Base-by-base conservation (phyloP, 1,140 invertebrate species). In the Pentalonia nigronervosa region DNA sequence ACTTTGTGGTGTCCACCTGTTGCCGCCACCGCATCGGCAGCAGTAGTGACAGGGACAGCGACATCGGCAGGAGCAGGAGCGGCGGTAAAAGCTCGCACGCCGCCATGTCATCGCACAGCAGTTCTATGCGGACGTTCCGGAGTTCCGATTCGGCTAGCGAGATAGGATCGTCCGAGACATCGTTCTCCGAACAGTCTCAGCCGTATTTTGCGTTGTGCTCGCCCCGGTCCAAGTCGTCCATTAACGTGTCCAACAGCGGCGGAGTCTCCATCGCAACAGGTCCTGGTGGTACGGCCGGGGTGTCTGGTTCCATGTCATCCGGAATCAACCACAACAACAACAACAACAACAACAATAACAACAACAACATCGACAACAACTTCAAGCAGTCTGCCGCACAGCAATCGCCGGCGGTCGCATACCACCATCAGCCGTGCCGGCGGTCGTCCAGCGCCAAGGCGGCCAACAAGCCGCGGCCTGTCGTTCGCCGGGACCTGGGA, bases 141-240 rank as follows among this genome's bases (percentile, higher is more conserved):
- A 92, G 91, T 84, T 92, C 91, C 30, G 91, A 92, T 30, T 92
- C 91, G 48, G 67, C 91, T 1, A 92, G 91, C 47, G 91, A 92
- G 36, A 81, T 92, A 21, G 91, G 91, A 30, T 92, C 91, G n/a
- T 81, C 91, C 76, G 91, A 92, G 47, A 92, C 91, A 9, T 92
- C 91, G 34, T 92, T 92, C 20, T 92, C 91, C 47, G 91, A 92
- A 92, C 60, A 6, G 7, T 83, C 90, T 20, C 90, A 92, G 20
- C 91, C 91, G 47, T 92, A 92, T 25, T 92, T 92, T 14, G 91
- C 91, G 1, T 6, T 92, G 21, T 93, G 91, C 50, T 93, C 91
- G 50, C 91, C 91, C 11, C 81, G 91, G 34, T 93, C 91, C 23
- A 93, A 93, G 76, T 93, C 91, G 21, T 83, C 91, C 48, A 25